phyloP scores from a whole-genome alignment of 2,797 vertebrate genomes.

The Rhinatrema bivittatum region DNA sequence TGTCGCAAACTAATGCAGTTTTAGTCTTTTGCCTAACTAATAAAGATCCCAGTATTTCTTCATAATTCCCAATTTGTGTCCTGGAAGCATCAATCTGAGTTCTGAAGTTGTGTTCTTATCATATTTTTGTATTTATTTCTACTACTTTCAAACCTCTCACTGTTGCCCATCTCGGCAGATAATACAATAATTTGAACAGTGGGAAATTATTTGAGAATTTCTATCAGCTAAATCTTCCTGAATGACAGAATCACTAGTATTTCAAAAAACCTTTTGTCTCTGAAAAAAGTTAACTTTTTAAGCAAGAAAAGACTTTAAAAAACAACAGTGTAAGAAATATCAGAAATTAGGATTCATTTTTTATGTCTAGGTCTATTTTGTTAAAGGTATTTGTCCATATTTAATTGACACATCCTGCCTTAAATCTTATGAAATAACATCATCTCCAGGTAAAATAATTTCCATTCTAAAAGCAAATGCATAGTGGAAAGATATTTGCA shows the following conservation, averaged over 20 bases:
- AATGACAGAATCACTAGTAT: constrained; percentile 4
- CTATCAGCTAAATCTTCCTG: too few species aligned
- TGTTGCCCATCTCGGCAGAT: neutral
- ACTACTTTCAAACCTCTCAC: too few species aligned
- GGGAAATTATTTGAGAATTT: constrained; percentile 1
- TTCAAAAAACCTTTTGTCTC: constrained; percentile 4
- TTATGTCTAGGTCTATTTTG: constrained; percentile 1
- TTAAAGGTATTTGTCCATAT: neutral
- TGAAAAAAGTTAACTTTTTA: constrained; percentile 4
- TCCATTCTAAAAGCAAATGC: constrained; percentile 31
- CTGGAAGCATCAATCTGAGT: too few species aligned
- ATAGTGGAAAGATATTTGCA: constrained; percentile 8
- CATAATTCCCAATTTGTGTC: too few species aligned
- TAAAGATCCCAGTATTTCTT: too few species aligned
- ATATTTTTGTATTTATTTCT: too few species aligned
- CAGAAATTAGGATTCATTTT: neutral
- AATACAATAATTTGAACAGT: neutral
- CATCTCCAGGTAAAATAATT: too few species aligned
- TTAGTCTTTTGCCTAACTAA: too few species aligned
- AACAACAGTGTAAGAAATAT: neutral
- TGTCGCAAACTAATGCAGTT: too few species aligned
- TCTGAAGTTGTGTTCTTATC: too few species aligned
- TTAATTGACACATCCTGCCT: neutral
- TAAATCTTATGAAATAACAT: constrained; percentile 5
- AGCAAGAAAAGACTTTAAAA: constrained; percentile 12